Conservation (phyloP, 1,140 invertebrate genomes). For the Aphidius gifuensis region DNA sequence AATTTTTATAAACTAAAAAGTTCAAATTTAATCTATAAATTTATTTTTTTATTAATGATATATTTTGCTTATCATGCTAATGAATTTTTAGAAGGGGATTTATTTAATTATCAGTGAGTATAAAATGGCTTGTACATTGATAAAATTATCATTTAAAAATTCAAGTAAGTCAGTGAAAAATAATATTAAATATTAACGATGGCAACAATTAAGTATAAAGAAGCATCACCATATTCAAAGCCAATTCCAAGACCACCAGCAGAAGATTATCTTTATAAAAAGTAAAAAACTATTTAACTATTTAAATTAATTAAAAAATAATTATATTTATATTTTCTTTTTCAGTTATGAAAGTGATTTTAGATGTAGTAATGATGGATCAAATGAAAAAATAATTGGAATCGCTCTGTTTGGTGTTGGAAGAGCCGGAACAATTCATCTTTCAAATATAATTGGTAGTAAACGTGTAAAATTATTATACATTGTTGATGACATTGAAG, state of each 20-base stretch:
- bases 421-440: slow-evolving; percentile 62
- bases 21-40: too few species aligned
- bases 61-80: too few species aligned
- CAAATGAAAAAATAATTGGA: slow-evolving; percentile 25
- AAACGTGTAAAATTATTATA: slow-evolving; percentile 60
- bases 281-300: slow-evolving; percentile 27
- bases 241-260: slow-evolving; percentile 23
- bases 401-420: slow-evolving; percentile 63
- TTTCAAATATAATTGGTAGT: slow-evolving; percentile 57
- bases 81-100: too few species aligned
- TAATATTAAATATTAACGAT: slow-evolving; percentile 19
- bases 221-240: slow-evolving; percentile 33
- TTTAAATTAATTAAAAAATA: background rate
- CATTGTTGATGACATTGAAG: slow-evolving; percentile 58
- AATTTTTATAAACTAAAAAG: too few species aligned
- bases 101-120: too few species aligned
- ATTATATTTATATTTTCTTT: slow-evolving; percentile 1
- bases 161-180: too few species aligned
- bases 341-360: slow-evolving; percentile 36
- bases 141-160: too few species aligned
- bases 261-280: slow-evolving; percentile 40
- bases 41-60: too few species aligned
- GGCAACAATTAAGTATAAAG: slow-evolving; percentile 39
- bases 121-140: too few species aligned
- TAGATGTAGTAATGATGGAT: slow-evolving; percentile 21